These are phyloP conservation scores for Mirza zaza DNA, from an alignment of 2,113 vertebrate species.

Conservation along the genomic window DNA sequence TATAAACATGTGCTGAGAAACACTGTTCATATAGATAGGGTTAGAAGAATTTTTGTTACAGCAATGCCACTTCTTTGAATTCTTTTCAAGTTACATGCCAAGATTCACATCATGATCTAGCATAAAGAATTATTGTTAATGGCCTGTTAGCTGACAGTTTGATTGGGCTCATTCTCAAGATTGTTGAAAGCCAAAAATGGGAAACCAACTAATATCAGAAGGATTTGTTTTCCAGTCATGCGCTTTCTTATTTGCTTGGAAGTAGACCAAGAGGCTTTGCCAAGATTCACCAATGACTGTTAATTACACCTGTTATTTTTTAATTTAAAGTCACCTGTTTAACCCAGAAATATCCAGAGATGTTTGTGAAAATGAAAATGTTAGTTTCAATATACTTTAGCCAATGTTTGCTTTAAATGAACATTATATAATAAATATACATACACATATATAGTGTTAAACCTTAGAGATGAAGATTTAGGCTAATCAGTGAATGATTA, in stretches of 20 bases:
- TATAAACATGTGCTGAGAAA: background rate
- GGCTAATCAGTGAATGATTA: background rate
- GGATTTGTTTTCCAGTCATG: background rate
- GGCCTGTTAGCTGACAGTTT: background rate
- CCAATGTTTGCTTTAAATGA: background rate
- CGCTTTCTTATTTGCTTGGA: background rate
- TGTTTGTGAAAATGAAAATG: conserved; percentile 21
- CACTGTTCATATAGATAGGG: background rate
- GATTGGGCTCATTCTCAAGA: conserved; percentile 1
- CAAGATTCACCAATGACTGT: background rate
- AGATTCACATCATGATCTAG: background rate
- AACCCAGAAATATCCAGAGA: background rate
- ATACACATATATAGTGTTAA: background rate
- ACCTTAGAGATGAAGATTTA: background rate
- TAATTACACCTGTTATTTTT: background rate
- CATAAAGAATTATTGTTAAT: background rate
- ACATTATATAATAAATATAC: background rate
- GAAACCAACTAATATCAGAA: background rate
- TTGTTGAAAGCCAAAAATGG: background rate
- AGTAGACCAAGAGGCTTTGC: background rate
- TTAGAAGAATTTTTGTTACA: background rate
- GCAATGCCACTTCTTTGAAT: background rate
- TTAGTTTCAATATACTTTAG: conserved; percentile 12
- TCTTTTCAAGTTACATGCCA: background rate
- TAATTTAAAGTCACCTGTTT: conserved; percentile 21